Percentiles rank a stretch among this genome's conserved stretches.
Evolutionary conservation across 1,140 invertebrate species (phyloP).

Genomic region (Plutomurus gul): DNA sequence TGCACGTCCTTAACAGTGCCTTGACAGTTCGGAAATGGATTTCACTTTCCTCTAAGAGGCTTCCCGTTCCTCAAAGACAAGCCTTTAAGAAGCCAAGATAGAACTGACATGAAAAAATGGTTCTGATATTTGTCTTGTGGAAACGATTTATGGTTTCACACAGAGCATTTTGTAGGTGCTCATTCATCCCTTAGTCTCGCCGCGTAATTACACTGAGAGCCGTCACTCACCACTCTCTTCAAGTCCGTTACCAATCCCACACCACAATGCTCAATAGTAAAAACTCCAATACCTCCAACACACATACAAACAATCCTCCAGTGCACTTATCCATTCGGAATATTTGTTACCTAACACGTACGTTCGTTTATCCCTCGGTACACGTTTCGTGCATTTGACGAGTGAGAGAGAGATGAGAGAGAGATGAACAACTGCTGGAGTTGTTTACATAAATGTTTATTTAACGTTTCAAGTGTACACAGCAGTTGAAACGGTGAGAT

Average conservation of each 20-base stretch:
- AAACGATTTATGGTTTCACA: slow-evolving; percentile 48
- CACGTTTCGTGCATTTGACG: too few species aligned
- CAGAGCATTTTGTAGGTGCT: slow-evolving; percentile 23
- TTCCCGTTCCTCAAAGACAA: slow-evolving; percentile 37
- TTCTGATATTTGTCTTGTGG: slow-evolving; percentile 41
- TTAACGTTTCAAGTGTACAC: too few species aligned
- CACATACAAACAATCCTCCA: too few species aligned
- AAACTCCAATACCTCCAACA: neutral
- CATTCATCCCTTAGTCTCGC: slow-evolving; percentile 12
- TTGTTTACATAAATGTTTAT: too few species aligned
- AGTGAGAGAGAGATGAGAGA: too few species aligned
- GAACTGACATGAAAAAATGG: slow-evolving; percentile 47
- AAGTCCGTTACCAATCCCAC: neutral
- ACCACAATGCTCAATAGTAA: neutral
- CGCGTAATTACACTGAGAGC: slow-evolving; percentile 26
- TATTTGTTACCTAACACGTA: too few species aligned
- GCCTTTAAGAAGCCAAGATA: slow-evolving; percentile 33
- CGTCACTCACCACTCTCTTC: slow-evolving; percentile 35
- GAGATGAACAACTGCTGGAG: too few species aligned
- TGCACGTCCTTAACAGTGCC: slow-evolving; percentile 48
- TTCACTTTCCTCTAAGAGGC: slow-evolving; percentile 38
- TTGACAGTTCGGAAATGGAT: slow-evolving; percentile 54
- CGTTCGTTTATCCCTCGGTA: too few species aligned
- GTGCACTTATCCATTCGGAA: too few species aligned
- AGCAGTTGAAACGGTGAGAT: too few species aligned